Evolutionary conservation across 37 sponge, comb jelly and placozoan genomes (phyloP).

Genomic region (Tethya wilhelma): DNA sequence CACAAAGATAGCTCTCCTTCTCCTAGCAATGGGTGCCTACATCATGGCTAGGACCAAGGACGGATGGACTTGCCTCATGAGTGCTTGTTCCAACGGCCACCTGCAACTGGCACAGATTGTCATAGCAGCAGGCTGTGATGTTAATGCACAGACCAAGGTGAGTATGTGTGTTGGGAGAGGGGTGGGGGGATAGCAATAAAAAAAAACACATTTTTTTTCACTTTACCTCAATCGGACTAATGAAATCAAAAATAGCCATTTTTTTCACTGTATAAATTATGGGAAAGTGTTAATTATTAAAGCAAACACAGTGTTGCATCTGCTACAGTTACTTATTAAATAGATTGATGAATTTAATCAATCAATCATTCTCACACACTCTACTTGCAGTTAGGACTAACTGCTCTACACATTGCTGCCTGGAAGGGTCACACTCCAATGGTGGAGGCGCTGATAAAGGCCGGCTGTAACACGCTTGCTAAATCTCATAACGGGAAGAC

Average conservation of each 20-base stretch:
- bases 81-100: slow-evolving; percentile 62
- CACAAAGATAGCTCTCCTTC: slow-evolving; percentile 33
- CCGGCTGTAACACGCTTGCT: slow-evolving; percentile 29
- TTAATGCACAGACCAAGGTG: slow-evolving; percentile 51
- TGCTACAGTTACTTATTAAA: not conserved
- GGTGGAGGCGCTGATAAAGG: slow-evolving; percentile 45
- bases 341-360: not conserved
- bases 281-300: no score
- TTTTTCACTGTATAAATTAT: no score
- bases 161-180: not conserved
- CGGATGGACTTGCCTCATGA: slow-evolving; percentile 76
- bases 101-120: slow-evolving; percentile 41
- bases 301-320: not conserved
- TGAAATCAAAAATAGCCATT: no score
- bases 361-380: not conserved
- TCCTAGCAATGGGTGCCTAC: slow-evolving; percentile 56
- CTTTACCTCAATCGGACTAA: no score
- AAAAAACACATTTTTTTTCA: no score
- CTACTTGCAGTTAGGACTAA: slow-evolving; percentile 44
- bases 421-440: slow-evolving; percentile 58
- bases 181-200: not conserved
- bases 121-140: slow-evolving; percentile 55
- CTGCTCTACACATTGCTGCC: slow-evolving; percentile 70
- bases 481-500: slow-evolving; percentile 60
- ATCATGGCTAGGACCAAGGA: slow-evolving; percentile 54